Evolutionary conservation across 2,888 invertebrate genomes (phyloP).

Genomic region (Nephrotoma guestfalica): DNA sequence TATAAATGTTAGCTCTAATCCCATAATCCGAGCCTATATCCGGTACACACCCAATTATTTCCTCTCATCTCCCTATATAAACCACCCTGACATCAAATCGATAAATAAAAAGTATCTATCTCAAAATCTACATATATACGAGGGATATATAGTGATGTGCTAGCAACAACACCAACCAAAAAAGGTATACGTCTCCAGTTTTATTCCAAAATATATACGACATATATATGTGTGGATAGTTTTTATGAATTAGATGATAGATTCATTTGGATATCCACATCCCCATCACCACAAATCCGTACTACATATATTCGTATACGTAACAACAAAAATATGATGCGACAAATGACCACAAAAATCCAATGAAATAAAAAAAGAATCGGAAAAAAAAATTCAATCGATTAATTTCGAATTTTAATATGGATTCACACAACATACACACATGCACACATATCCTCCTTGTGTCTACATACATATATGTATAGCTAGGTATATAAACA

Average conservation of each 20-base stretch:
- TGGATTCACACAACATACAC: not conserved
- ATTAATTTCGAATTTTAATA: not conserved
- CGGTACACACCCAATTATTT: not conserved
- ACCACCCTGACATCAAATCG: not conserved
- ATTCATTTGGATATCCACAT: not conserved
- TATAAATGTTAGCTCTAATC: not conserved
- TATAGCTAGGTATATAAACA: not conserved
- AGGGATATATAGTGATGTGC: not conserved
- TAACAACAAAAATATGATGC: not conserved
- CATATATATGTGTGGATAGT: not conserved
- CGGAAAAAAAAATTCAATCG: not conserved
- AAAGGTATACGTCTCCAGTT: not conserved
- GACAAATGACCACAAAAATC: not conserved
- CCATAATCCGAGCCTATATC: not conserved
- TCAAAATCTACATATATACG: not conserved
- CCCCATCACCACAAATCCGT: not conserved
- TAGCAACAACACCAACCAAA: not conserved
- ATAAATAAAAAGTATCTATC: not conserved
- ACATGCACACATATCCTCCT: not conserved
- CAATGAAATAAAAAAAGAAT: not conserved
- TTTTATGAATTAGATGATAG: not conserved
- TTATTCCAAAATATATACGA: not conserved
- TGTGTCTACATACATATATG: not conserved
- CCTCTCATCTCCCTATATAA: not conserved
- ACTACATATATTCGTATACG: not conserved